A percentile compares a stretch with the other conserved stretches of the same genome.
Conservation (phyloP, 2,113 vertebrate species). For the Silurus meridionalis region DNA sequence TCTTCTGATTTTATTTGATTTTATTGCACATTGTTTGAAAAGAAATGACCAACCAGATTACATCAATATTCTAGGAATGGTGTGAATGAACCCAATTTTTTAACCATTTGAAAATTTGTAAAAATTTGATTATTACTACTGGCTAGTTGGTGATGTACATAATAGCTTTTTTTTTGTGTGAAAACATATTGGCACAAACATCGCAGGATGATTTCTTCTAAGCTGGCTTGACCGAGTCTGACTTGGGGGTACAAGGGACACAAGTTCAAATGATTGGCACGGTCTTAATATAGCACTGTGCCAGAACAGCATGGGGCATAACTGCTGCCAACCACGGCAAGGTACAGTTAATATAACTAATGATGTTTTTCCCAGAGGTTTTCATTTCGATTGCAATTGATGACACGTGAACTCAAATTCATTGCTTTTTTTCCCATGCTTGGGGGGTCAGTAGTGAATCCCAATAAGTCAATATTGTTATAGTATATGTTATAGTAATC, state of each 20-base stretch:
- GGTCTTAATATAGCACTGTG: constrained; percentile 35
- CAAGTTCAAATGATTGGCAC: constrained; percentile 17
- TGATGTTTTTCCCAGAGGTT: constrained; percentile 46
- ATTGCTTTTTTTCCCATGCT: neutral
- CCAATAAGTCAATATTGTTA: neutral
- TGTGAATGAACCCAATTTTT: constrained; percentile 52
- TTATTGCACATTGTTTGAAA: constrained; percentile 62
- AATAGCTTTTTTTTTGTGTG: constrained; percentile 49
- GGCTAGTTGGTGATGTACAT: constrained; percentile 24
- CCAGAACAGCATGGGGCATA: constrained; percentile 67
- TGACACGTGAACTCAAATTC: neutral
- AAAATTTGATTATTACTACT: neutral
- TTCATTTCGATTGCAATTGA: neutral
- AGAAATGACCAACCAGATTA: constrained; percentile 66
- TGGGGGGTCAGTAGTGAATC: neutral
- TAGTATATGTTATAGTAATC: neutral
- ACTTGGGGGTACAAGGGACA: neutral
- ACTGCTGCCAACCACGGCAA: constrained; percentile 72
- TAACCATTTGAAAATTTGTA: neutral
- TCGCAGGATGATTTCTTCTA: constrained; percentile 41
- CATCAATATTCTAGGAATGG: constrained; percentile 51
- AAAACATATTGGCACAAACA: neutral
- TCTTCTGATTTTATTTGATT: constrained; percentile 47
- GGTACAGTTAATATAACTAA: constrained; percentile 55
- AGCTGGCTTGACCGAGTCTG: constrained; percentile 52